These are phyloP conservation scores for Zenarchopterus dispar DNA, from an alignment of 2,797 vertebrate species.

Conservation along the genomic window DNA sequence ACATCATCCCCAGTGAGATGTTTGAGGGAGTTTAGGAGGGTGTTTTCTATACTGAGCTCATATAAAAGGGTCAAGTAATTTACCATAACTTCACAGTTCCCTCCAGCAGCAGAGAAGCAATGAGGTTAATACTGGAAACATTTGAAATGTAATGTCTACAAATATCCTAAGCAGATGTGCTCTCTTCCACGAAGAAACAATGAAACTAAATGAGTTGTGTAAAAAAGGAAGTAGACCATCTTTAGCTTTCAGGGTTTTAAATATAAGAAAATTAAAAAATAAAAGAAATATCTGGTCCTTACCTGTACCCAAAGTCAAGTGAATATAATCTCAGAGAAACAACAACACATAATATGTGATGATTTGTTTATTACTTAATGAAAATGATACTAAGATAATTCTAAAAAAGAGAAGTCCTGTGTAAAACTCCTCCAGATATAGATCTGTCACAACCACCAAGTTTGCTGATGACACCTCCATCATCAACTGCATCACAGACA, in stretches of 20 bases:
- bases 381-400: too few species aligned
- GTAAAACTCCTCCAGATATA: too few species aligned
- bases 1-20: background rate
- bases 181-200: background rate
- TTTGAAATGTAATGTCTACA: background rate
- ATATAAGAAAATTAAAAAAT: background rate
- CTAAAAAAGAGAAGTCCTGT: too few species aligned
- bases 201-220: background rate
- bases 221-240: background rate
- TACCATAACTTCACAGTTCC: slow-evolving; percentile 14
- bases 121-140: slow-evolving; percentile 1
- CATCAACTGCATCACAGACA: too few species aligned
- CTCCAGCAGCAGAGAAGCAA: slow-evolving; percentile 9
- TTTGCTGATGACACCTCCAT: too few species aligned
- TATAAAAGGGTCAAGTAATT: slow-evolving; percentile 42
- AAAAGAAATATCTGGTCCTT: background rate
- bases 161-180: slow-evolving; percentile 1
- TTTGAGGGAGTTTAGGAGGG: slow-evolving; percentile 15
- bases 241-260: background rate
- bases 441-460: too few species aligned
- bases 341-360: too few species aligned
- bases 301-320: background rate
- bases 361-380: too few species aligned
- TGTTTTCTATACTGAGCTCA: slow-evolving; percentile 2
- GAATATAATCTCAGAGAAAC: too few species aligned